These are phyloP conservation scores for Morbakka virulenta DNA, from an alignment of 30 jellyfish, hydroid and myxozoan genomes.

Conservation along the genomic window DNA sequence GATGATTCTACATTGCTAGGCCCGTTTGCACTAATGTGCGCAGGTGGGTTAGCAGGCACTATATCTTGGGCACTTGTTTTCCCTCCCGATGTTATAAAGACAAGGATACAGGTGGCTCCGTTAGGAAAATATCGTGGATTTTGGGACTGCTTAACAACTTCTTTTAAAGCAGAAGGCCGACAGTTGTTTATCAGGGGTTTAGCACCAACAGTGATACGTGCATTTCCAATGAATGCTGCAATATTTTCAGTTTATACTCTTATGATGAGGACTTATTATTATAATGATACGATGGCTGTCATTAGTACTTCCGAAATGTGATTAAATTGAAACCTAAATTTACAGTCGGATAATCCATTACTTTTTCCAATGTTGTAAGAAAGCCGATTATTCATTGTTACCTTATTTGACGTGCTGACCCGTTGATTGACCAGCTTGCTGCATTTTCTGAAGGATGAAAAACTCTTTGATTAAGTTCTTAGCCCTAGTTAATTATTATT, in stretches of 20 bases:
- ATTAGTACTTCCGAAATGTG: too few relatives aligned
- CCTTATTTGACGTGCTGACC: too few relatives aligned
- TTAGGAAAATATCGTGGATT: conserved; percentile 50
- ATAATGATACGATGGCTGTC: too few relatives aligned
- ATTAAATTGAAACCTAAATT: too few relatives aligned
- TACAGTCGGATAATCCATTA: too few relatives aligned
- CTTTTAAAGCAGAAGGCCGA: conserved; percentile 68
- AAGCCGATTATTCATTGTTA: too few relatives aligned
- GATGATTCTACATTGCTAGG: conserved; percentile 31
- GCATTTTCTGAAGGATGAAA: too few relatives aligned
- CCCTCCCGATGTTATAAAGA: conserved; percentile 86
- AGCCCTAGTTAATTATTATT: too few relatives aligned
- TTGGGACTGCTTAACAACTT: conserved; percentile 57
- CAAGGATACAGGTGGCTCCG: conserved; percentile 84
- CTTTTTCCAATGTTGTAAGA: too few relatives aligned
- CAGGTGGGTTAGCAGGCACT: conserved; percentile 96
- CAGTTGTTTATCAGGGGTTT: conserved; percentile 66
- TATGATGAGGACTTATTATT: conserved; percentile 48
- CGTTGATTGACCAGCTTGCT: too few relatives aligned
- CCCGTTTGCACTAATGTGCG: conserved; percentile 55
- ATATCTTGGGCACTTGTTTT: conserved; percentile 84
- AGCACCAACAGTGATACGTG: conserved; percentile 77
- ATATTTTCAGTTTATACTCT: conserved; percentile 68
- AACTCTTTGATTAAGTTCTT: too few relatives aligned
- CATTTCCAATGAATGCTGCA: conserved; percentile 95